A percentile compares a stretch with the other conserved stretches of the same genome.
These are phyloP conservation scores for Hyaena hyaena DNA, from an alignment of 2,113 vertebrate species.

Conservation along the genomic window DNA sequence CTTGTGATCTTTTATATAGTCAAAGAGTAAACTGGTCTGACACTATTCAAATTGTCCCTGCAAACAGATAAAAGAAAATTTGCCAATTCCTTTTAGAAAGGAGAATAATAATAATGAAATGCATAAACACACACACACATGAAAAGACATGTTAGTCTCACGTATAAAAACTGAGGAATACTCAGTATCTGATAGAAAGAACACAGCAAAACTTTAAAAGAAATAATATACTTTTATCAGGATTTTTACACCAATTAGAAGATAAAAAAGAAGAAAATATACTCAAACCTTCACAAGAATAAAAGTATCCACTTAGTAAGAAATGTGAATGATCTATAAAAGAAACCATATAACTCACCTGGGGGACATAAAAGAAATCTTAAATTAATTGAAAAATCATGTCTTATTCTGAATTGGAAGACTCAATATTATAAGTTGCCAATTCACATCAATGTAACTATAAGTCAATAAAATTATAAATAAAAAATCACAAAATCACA, in stretches of 20 bases:
- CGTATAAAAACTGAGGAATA: background rate
- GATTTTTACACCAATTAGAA: background rate
- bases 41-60: background rate
- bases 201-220: background rate
- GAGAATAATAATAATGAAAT: background rate
- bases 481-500: background rate
- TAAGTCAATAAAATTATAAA: slow-evolving; percentile 27
- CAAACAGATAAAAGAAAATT: background rate
- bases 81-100: background rate
- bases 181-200: background rate
- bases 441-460: background rate
- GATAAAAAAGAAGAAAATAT: background rate
- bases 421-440: background rate
- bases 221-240: background rate
- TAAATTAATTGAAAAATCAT: background rate
- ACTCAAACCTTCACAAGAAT: background rate
- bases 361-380: background rate
- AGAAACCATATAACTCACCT: background rate
- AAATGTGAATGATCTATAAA: background rate
- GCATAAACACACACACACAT: background rate
- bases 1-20: background rate
- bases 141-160: background rate
- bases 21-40: background rate
- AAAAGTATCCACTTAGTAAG: background rate
- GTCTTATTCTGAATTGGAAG: background rate